phyloP scores from a whole-genome alignment of 2,888 invertebrate genomes.

The Parascotia fuliginaria region DNA sequence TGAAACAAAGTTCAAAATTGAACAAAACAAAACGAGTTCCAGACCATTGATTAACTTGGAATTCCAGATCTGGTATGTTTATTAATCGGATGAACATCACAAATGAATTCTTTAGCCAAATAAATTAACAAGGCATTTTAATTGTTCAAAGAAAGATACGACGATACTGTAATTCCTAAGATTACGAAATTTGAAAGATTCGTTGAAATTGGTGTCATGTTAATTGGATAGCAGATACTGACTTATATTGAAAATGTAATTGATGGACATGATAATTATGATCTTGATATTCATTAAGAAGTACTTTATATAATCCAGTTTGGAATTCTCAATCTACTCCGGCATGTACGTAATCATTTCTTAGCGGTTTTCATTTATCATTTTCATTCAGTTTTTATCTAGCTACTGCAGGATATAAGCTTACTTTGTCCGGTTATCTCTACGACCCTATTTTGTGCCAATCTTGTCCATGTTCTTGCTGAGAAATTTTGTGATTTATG shows the following conservation, averaged over 20 bases:
- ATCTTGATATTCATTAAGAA: neutral
- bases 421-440: too few species aligned
- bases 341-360: too few species aligned
- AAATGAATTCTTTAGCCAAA: constrained; percentile 15
- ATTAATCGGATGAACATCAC: constrained; percentile 21
- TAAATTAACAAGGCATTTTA: constrained; percentile 22
- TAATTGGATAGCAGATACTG: constrained; percentile 11
- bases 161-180: constrained; percentile 22
- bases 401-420: too few species aligned
- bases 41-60: constrained; percentile 33
- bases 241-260: constrained; percentile 2
- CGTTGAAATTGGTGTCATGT: constrained; percentile 18
- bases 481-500: too few species aligned
- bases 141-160: constrained; percentile 20
- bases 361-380: too few species aligned
- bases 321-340: too few species aligned
- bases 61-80: constrained; percentile 17
- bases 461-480: too few species aligned
- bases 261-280: neutral
- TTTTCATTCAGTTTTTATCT: too few species aligned
- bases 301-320: neutral
- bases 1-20: neutral
- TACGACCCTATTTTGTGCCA: too few species aligned
- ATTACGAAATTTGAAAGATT: constrained; percentile 25
- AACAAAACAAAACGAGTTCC: constrained; percentile 8